phyloP scores from a whole-genome alignment of 2,113 vertebrate genomes.

The Balaenoptera acutorostrata region DNA sequence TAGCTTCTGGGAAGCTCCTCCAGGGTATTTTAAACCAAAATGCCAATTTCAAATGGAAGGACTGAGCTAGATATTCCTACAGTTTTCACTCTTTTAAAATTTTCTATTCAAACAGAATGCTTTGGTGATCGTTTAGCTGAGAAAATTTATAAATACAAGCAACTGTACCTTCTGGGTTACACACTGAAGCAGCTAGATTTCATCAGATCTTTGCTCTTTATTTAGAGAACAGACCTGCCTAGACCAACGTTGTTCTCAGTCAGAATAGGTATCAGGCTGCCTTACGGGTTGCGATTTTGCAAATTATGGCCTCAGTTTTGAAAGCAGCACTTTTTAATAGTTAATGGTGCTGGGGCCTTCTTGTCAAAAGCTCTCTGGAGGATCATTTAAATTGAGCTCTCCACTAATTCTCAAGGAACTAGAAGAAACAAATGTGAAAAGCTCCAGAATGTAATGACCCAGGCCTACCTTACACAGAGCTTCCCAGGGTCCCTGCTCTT shows the following conservation, averaged over 20 bases:
- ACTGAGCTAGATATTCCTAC: neutral
- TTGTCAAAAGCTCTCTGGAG: constrained; percentile 29
- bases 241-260: neutral
- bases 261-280: neutral
- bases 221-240: neutral
- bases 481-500: neutral
- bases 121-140: neutral
- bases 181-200: neutral
- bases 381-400: neutral
- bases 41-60: constrained; percentile 3
- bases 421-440: neutral
- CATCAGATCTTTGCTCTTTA: neutral
- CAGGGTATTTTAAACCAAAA: constrained; percentile 18
- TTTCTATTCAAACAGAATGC: neutral
- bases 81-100: neutral
- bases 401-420: neutral
- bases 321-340: neutral
- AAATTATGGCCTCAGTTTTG: constrained; percentile 2
- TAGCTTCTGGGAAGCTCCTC: neutral
- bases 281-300: constrained; percentile 6
- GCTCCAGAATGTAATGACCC: neutral
- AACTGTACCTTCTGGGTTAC: neutral
- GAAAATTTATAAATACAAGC: neutral
- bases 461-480: neutral
- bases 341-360: neutral